Conservation (phyloP, 2,797 vertebrate genomes). For the Numenius phaeopus region DNA sequence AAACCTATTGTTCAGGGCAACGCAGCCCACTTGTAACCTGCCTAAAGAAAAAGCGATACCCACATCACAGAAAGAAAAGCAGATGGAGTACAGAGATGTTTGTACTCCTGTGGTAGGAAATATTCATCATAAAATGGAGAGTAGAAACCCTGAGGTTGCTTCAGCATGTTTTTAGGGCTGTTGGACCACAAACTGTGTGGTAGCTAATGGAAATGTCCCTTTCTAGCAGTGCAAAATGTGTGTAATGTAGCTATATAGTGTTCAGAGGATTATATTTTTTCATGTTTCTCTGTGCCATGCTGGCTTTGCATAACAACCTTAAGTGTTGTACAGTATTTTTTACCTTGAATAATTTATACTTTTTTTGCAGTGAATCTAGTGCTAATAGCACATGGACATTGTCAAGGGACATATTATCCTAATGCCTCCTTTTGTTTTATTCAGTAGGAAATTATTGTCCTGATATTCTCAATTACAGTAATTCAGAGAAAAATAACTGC, state of each 20-base stretch:
- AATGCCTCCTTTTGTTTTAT: constrained; percentile 58
- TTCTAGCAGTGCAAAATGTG: background rate
- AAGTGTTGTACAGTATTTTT: background rate
- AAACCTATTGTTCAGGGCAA: background rate
- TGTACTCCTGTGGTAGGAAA: background rate
- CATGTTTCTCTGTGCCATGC: background rate
- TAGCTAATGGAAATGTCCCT: background rate
- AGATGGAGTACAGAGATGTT: background rate
- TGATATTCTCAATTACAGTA: constrained; percentile 42
- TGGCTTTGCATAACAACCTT: background rate
- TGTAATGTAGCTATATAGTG: background rate
- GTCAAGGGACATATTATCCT: constrained; percentile 40
- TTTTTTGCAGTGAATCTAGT: background rate
- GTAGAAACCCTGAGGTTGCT: background rate
- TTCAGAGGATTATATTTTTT: background rate
- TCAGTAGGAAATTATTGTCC: constrained; percentile 35
- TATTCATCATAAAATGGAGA: background rate
- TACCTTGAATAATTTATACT: constrained; percentile 34
- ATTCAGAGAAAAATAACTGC: constrained; percentile 17
- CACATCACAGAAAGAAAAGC: background rate
- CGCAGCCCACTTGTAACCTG: background rate
- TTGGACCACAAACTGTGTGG: background rate
- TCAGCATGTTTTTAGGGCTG: background rate
- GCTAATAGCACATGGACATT: background rate
- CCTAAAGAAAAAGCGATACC: background rate